These are phyloP conservation scores for Sympetrum striolatum DNA, from an alignment of 2,888 invertebrate genomes.

Conservation along the genomic window DNA sequence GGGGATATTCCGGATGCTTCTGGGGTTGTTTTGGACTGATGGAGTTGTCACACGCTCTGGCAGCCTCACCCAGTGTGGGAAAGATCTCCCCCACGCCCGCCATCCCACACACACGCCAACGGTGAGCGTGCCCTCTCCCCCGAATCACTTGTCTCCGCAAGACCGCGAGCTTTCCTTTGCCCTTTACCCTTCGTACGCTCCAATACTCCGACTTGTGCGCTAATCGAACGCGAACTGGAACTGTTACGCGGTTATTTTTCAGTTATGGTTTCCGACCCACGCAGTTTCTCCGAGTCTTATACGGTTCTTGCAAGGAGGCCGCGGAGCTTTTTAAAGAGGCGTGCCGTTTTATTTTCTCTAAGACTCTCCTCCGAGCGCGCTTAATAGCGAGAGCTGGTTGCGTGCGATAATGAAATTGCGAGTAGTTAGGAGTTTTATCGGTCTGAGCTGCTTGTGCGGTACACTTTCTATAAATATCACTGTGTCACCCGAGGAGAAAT, in stretches of 20 bases:
- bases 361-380: too few species aligned
- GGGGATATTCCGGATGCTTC: background rate
- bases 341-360: too few species aligned
- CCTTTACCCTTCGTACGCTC: background rate
- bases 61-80: background rate
- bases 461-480: too few species aligned
- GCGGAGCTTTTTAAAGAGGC: too few species aligned
- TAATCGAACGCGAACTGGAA: background rate
- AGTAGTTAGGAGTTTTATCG: too few species aligned
- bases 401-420: too few species aligned
- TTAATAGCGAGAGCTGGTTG: too few species aligned
- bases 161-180: background rate
- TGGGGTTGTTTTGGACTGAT: background rate
- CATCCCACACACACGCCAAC: background rate
- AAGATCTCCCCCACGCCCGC: background rate
- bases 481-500: too few species aligned
- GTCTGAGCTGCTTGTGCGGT: too few species aligned
- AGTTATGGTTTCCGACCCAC: background rate
- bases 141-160: background rate
- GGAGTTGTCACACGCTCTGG: background rate
- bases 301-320: background rate
- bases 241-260: background rate
- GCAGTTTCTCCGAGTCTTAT: background rate
- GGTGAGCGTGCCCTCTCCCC: background rate
- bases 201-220: background rate